A percentile compares a stretch with the other conserved stretches of the same genome.
Conservation (phyloP, 2,797 vertebrate species). For the Platalea minor region DNA sequence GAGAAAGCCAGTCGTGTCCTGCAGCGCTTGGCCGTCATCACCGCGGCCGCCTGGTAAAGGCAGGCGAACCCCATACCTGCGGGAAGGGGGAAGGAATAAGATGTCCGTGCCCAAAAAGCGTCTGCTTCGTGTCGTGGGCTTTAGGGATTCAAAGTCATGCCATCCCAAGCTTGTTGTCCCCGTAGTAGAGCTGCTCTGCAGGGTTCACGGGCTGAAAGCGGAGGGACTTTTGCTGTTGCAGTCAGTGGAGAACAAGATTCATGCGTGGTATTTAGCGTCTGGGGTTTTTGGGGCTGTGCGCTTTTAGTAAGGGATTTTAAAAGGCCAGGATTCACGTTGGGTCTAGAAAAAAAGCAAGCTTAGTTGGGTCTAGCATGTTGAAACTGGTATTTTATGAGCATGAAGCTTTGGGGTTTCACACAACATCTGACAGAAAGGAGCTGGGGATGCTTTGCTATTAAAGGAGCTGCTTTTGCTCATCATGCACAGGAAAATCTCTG, state of each 20-base stretch:
- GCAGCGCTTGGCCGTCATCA: conserved; percentile 86
- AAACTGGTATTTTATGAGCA: neutral
- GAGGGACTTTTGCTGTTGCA: neutral
- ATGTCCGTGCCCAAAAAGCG: rapidly evolving
- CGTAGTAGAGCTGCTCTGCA: neutral
- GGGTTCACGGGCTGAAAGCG: rapidly evolving
- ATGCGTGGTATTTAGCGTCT: rapidly evolving
- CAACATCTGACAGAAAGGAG: rapidly evolving
- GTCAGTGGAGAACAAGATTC: rapidly evolving
- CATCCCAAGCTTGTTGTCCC: rapidly evolving
- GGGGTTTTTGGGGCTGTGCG: neutral
- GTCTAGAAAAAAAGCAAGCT: neutral
- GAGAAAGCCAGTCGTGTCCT: conserved; percentile 82
- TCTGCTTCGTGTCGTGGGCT: rapidly evolving
- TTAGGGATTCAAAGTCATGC: too few relatives aligned
- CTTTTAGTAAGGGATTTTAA: neutral
- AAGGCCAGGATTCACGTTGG: rapidly evolving
- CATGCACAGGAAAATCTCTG: rapidly evolving
- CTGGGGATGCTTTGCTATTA: neutral
- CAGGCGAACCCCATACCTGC: conserved; percentile 88
- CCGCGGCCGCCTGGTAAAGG: conserved; percentile 87
- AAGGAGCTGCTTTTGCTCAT: neutral
- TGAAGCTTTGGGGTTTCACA: neutral
- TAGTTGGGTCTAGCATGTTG: neutral
- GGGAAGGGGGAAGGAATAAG: neutral